A percentile compares a stretch with the other conserved stretches of the same genome.
phyloP scores from a whole-genome alignment of 2,888 invertebrate genomes.

The Leucozona laternaria region DNA sequence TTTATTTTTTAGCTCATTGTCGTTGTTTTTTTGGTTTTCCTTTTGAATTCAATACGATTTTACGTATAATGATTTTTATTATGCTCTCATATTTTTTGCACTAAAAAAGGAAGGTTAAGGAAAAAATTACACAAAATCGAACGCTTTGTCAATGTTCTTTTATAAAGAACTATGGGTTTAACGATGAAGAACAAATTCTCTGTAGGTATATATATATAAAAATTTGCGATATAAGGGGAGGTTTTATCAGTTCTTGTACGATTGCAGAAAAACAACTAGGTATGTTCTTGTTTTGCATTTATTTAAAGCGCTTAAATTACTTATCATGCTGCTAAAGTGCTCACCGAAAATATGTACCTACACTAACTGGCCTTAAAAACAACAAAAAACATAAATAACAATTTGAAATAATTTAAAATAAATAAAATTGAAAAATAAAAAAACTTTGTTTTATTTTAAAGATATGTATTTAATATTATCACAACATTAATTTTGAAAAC shows the following conservation, averaged over 20 bases:
- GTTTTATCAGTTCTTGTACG: not conserved
- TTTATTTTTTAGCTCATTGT: conserved; percentile 46
- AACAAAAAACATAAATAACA: too few relatives aligned
- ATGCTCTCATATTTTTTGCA: conserved; percentile 21
- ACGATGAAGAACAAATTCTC: not conserved
- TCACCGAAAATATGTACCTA: conserved; percentile 47
- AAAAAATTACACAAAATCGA: conserved; percentile 10
- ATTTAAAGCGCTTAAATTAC: conserved; percentile 33
- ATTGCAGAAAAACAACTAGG: conserved; percentile 5
- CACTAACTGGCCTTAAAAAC: conserved; percentile 50
- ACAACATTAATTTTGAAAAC: too few relatives aligned
- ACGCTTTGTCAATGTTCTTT: conserved; percentile 28
- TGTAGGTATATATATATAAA: not conserved
- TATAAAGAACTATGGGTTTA: conserved; percentile 6
- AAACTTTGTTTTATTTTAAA: too few relatives aligned
- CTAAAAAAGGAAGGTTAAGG: conserved; percentile 28
- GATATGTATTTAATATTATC: too few relatives aligned
- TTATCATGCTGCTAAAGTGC: conserved; percentile 5
- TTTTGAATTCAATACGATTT: conserved; percentile 43
- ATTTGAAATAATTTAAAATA: too few relatives aligned
- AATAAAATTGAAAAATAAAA: too few relatives aligned
- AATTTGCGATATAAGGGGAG: not conserved
- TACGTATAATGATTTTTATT: conserved; percentile 57
- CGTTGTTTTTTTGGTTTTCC: conserved; percentile 9
- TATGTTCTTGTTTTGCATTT: conserved; percentile 16